A percentile compares a stretch with the other conserved stretches of the same genome.
phyloP scores from a whole-genome alignment of 2,888 invertebrate genomes.

The Agrotis clavis region DNA sequence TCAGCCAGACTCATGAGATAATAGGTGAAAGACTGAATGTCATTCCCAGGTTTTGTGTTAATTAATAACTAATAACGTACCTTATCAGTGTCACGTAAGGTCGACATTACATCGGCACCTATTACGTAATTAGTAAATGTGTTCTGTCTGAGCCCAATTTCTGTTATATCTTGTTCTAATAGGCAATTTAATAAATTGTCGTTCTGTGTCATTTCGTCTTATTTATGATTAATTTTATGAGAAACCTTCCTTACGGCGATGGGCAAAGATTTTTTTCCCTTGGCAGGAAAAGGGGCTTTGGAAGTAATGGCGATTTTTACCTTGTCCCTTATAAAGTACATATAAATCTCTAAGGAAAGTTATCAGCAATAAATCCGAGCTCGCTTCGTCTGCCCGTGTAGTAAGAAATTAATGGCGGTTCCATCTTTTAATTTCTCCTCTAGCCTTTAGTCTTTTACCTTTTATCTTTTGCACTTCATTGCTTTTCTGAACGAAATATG shows the following conservation, averaged over 20 bases:
- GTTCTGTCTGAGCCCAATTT: conserved; percentile 71
- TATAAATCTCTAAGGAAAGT: conserved; percentile 58
- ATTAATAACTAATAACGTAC: conserved; percentile 70
- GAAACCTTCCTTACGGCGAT: conserved; percentile 18
- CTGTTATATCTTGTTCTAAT: conserved; percentile 58
- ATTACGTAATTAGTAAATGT: conserved; percentile 75
- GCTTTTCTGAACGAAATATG: conserved; percentile 26
- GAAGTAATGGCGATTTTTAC: conserved; percentile 51
- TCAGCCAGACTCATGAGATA: conserved; percentile 63
- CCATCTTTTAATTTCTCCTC: conserved; percentile 55
- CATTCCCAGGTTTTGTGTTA: conserved; percentile 65
- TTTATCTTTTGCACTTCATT: conserved; percentile 53
- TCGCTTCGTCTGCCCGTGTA: conserved; percentile 36
- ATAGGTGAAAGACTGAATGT: conserved; percentile 75
- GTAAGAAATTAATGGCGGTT: conserved; percentile 49
- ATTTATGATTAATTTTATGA: conserved; percentile 54
- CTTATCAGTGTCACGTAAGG: conserved; percentile 59
- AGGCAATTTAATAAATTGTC: conserved; percentile 63
- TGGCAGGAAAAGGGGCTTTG: conserved; percentile 17
- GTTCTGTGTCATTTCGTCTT: conserved; percentile 52
- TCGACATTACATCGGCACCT: conserved; percentile 36
- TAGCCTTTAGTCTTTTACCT: conserved; percentile 28
- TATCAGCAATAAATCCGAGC: conserved; percentile 63
- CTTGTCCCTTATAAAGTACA: conserved; percentile 28
- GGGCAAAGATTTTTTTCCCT: conserved; percentile 34